Conservation (phyloP, 2,113 vertebrate genomes). For the Nibea coibor region DNA sequence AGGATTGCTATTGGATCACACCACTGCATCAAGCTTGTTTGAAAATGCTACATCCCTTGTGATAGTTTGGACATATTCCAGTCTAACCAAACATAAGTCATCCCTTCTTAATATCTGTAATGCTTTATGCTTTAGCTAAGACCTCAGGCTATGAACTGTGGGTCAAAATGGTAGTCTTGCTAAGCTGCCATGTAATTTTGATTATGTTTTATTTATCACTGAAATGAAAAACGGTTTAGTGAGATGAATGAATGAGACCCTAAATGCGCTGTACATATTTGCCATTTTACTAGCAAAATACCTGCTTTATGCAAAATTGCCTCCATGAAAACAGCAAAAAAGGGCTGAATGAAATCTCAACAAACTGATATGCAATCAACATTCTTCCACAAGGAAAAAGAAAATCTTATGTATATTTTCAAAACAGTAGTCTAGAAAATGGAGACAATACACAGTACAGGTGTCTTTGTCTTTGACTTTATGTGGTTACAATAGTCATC, state of each 20-base stretch:
- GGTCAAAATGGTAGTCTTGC: not conserved
- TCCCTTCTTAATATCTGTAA: conserved; percentile 1
- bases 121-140: not conserved
- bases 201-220: conserved; percentile 14
- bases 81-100: not conserved
- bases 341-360: not conserved
- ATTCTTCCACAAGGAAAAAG: not conserved
- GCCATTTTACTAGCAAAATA: not conserved
- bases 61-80: not conserved
- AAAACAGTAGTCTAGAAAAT: not conserved
- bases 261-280: not conserved
- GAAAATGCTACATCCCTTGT: not conserved
- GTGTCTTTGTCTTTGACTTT: too few relatives aligned
- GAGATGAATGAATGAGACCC: not conserved
- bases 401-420: not conserved
- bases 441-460: too few relatives aligned
- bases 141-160: not conserved
- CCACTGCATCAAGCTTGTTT: not conserved
- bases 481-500: too few relatives aligned
- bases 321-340: conserved; percentile 13
- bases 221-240: conserved; percentile 17
- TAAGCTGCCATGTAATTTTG: conserved; percentile 11
- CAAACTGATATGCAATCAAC: not conserved
- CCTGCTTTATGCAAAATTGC: not conserved
- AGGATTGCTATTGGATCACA: conserved; percentile 9